Percentiles rank a stretch among this genome's conserved stretches.
These are phyloP conservation scores for Cecropterus lyciades DNA, from an alignment of 1,140 invertebrate species.

Conservation along the genomic window DNA sequence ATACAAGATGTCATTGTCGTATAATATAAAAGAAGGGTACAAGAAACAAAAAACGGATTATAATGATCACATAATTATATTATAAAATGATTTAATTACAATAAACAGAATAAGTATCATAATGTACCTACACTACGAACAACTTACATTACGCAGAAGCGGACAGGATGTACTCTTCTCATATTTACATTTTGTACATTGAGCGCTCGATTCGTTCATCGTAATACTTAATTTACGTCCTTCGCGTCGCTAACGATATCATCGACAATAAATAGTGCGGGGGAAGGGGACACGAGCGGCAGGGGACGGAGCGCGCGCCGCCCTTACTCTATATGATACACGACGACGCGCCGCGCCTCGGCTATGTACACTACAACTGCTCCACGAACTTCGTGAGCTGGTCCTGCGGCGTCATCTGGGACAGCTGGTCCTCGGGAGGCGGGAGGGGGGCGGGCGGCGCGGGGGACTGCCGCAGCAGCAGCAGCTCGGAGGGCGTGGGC, in stretches of 20 bases:
- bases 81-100: constrained; percentile 86
- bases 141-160: constrained; percentile 84
- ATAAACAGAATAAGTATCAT: constrained; percentile 85
- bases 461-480: constrained; percentile 87
- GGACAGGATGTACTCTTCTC: constrained; percentile 82
- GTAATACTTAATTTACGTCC: constrained; percentile 77
- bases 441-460: constrained; percentile 87
- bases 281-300: constrained; percentile 41
- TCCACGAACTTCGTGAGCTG: constrained; percentile 97
- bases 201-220: constrained; percentile 81
- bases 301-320: constrained; percentile 45
- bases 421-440: constrained; percentile 88
- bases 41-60: constrained; percentile 74
- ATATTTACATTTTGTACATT: constrained; percentile 86
- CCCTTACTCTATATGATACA: constrained; percentile 70
- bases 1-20: too few relatives aligned
- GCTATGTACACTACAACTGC: constrained; percentile 91
- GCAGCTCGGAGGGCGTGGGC: constrained; percentile 73
- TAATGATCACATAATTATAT: constrained; percentile 85
- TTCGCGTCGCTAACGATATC: constrained; percentile 69
- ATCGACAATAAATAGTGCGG: constrained; percentile 75
- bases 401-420: constrained; percentile 94
- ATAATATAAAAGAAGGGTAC: constrained; percentile 4
- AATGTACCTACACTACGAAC: constrained; percentile 84
- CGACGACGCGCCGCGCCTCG: constrained; percentile 50